Evolutionary conservation across 1,140 invertebrate species (phyloP).

Genomic region (Drosophila rufa): DNA sequence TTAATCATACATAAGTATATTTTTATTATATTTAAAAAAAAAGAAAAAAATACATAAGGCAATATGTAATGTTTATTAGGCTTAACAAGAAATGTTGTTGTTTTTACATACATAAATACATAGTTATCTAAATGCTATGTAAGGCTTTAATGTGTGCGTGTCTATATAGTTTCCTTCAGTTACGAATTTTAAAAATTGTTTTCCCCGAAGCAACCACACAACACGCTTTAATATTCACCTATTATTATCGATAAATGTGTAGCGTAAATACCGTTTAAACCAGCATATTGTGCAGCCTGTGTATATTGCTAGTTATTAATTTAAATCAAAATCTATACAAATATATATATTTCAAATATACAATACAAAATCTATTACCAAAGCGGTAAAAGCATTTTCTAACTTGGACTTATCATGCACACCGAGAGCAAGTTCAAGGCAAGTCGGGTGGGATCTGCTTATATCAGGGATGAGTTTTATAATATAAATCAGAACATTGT

Average conservation of each 20-base stretch:
- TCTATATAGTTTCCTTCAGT: constrained; percentile 45
- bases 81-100: constrained; percentile 57
- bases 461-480: no score
- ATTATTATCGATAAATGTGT: constrained; percentile 59
- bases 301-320: constrained; percentile 78
- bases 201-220: constrained; percentile 60
- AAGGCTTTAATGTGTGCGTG: constrained; percentile 55
- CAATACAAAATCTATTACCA: constrained; percentile 55
- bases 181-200: constrained; percentile 45
- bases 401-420: background rate
- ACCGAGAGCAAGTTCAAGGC: constrained; percentile 21
- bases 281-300: constrained; percentile 62
- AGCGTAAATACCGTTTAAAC: constrained; percentile 61
- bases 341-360: constrained; percentile 76
- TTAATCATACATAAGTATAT: constrained; percentile 61
- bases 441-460: constrained; percentile 17
- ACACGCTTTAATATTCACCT: constrained; percentile 52
- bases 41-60: constrained; percentile 40
- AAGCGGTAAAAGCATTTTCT: background rate
- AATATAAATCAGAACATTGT: no score
- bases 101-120: constrained; percentile 44
- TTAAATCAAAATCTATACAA: constrained; percentile 77
- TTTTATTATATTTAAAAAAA: constrained; percentile 67
- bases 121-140: constrained; percentile 41
- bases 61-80: constrained; percentile 57